Base-by-base conservation (phyloP, 2,888 invertebrate species). In the Orgyia antiqua region DNA sequence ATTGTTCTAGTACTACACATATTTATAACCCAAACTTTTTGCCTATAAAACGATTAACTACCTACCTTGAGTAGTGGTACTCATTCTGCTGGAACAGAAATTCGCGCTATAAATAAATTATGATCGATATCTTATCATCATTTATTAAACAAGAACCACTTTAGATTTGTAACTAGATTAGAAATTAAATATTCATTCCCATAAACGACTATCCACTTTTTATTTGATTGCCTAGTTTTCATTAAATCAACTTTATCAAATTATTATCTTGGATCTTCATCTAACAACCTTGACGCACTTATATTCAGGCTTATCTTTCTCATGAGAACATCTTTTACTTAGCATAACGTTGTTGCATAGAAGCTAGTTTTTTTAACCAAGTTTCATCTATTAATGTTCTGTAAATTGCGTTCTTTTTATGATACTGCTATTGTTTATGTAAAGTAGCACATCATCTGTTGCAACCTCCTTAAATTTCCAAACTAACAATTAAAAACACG, bases 361-460 rank as follows among this genome's bases (percentile, higher is more conserved):
- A 51, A 39, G 37, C 51, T 50, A 51, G 47, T 58, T 58, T 58
- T 17, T 56, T 56, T 47, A 51, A 45, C 47, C 39, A 56, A 56
- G 53, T 51, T 47, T 58, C 54, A 55, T 59, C 59, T 62, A 58
- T 55, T 56, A 63, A 61, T 55, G 53, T 47, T 54, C 50, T 44
- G 40, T 41, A 47, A 58, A 54, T 70, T 72, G 60, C 68, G 60
- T 43, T 55, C 30, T 39, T 41, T 51, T 57, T 54, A 51, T 45
- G 47, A 51, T 59, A 49, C 53, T 60, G 44, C 73, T 61, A 79
- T 83, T 83, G 82, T 83, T 64, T 68, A 60, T 58, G 58, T 57
- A 42, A 49, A 57, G 51, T 68, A 54, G 64, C 70, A 73, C 68
- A 75, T 55, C 54, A 50, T 45, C 42, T 68, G 61, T 68, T 63